A percentile compares a stretch with the other conserved stretches of the same genome.
phyloP scores from a whole-genome alignment of 2,888 invertebrate genomes.

The Alentia gelatinosa region DNA sequence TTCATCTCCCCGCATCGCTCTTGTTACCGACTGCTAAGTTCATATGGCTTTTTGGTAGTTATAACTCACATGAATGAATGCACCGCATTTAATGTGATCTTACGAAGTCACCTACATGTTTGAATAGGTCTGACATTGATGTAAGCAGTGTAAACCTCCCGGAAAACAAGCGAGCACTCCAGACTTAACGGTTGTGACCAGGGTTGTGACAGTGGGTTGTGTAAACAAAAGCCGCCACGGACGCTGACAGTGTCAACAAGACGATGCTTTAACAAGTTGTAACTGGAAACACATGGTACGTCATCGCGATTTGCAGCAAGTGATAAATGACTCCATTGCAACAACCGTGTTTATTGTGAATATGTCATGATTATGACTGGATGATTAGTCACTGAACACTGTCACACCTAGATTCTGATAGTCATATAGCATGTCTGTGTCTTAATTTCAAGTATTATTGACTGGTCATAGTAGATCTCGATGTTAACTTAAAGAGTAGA shows the following conservation, averaged over 20 bases:
- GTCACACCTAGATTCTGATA: neutral
- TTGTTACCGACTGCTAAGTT: neutral
- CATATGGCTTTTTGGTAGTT: neutral
- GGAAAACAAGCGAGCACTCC: too few relatives aligned
- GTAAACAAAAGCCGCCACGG: neutral
- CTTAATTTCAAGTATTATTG: too few relatives aligned
- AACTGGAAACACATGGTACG: neutral
- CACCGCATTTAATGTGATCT: neutral
- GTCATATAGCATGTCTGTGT: neutral
- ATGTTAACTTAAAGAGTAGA: too few relatives aligned
- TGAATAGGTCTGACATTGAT: neutral
- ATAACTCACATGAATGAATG: neutral
- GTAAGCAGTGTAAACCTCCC: too few relatives aligned
- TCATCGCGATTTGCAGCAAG: neutral
- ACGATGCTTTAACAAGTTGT: neutral
- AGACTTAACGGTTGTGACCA: neutral
- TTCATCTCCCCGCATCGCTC: neutral
- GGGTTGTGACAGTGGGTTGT: neutral
- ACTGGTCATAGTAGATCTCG: too few relatives aligned
- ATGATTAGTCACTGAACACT: neutral
- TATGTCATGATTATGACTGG: neutral
- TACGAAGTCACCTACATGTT: neutral
- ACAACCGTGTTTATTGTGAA: neutral
- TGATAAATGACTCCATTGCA: neutral
- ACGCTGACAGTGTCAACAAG: neutral